These are phyloP conservation scores for Chrysopa pallens DNA, from an alignment of 1,140 invertebrate genomes.

Conservation along the genomic window DNA sequence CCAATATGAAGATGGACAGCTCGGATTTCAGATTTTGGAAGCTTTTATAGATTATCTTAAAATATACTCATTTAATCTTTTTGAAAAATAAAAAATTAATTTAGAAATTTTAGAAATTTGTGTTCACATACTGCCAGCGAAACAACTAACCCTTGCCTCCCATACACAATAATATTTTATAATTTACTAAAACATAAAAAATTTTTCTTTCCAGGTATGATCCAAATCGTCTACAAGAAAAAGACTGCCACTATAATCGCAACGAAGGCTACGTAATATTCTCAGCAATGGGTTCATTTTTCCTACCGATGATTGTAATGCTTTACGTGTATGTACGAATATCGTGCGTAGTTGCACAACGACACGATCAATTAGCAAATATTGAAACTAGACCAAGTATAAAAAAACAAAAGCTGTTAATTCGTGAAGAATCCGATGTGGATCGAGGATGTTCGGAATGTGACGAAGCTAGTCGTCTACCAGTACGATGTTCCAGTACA, in stretches of 20 bases:
- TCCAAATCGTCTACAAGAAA: slow-evolving; percentile 26
- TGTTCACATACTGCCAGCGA: no score
- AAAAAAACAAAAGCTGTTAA: slow-evolving; percentile 18
- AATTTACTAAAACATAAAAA: background rate
- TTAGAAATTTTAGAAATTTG: no score
- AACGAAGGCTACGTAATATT: slow-evolving; percentile 78
- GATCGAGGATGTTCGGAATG: slow-evolving; percentile 21
- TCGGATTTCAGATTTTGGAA: no score
- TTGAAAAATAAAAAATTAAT: no score
- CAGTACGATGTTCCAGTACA: slow-evolving; percentile 2
- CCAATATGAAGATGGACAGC: no score
- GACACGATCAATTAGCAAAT: slow-evolving; percentile 24
- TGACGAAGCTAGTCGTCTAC: slow-evolving; percentile 11
- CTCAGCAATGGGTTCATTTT: slow-evolving; percentile 83
- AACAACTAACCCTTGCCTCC: no score
- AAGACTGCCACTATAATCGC: slow-evolving; percentile 54
- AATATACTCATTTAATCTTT: no score
- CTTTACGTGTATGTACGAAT: slow-evolving; percentile 78
- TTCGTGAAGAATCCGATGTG: slow-evolving; percentile 20
- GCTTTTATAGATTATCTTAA: no score
- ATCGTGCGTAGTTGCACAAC: slow-evolving; percentile 61
- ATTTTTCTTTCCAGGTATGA: slow-evolving; percentile 37
- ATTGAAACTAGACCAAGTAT: slow-evolving; percentile 16
- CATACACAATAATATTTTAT: no score
- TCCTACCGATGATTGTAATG: slow-evolving; percentile 82